Evolutionary conservation across 2,888 invertebrate species (phyloP), one percentile per base, ranked within the genome.

Genomic region (Chrysina gloriosa): DNA sequence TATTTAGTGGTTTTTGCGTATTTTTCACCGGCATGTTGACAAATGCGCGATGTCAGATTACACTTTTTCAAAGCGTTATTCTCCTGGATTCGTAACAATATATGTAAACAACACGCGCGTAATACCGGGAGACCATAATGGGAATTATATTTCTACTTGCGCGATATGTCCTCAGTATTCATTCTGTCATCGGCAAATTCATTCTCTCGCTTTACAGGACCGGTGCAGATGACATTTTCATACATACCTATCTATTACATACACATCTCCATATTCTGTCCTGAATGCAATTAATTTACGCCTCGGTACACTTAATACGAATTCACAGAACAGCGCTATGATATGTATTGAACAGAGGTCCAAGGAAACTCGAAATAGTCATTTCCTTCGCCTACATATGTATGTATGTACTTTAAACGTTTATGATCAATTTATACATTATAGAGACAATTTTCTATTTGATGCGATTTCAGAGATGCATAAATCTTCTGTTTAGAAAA

Each of bases 141-240:
- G 39, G 58, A 58, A 58, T 58, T 58, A 42, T 58, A 58, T 39
- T 58, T 58, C 39, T 58, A 58, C 52, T 52, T 52, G 25, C 14
- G 14, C 39, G 58, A 39, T 58, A 39, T 39, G 39, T 39, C 58
- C 25, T 14, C 58, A 58, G 58, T 58, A 58, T 66, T 66, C 56
- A 47, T 58, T 47, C 58, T 66, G 66, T 39, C 58, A 66, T 66
- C 47, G 56, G 34, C 56, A 66, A n/a, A 66, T 66, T 66, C 66
- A 66, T 66, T 66, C 66, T 21, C 47, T 56, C 48, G 36, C 47
- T 47, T 47, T 34, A 47, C 52, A 27, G 29, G 65, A 21, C 31
- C 48, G 58, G 67, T 71, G 69, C 52, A 68, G 25, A 54, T 71
- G 71, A 71, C 69, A 69, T 63, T 42, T 69, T 68, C 65, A 69